Percentiles rank a stretch among this genome's conserved stretches.
Conservation (phyloP, 2,888 invertebrate genomes). For the Dicranocentrus wangi region DNA sequence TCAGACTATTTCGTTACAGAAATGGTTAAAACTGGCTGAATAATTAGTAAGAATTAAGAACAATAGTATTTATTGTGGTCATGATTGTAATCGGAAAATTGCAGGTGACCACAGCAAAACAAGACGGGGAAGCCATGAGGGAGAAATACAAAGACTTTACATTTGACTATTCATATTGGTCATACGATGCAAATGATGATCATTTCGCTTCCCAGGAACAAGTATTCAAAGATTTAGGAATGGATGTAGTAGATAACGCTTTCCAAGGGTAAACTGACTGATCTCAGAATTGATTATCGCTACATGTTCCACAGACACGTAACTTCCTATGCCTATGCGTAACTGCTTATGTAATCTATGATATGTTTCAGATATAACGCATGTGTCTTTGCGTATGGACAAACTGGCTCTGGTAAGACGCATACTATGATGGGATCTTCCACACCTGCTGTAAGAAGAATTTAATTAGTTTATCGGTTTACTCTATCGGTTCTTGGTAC, state of each 20-base stretch:
- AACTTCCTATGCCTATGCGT: no score
- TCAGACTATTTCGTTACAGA: no score
- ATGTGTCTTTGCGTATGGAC: constrained; percentile 87
- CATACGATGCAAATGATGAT: constrained; percentile 81
- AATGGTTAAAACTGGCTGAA: no score
- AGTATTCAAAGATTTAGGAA: constrained; percentile 85
- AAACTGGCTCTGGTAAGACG: constrained; percentile 93
- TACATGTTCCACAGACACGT: no score
- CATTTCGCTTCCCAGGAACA: constrained; percentile 88
- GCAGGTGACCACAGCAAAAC: constrained; percentile 66
- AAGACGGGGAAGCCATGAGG: constrained; percentile 74
- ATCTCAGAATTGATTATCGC: no score
- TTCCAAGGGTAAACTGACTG: constrained; percentile 78
- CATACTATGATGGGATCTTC: constrained; percentile 93
- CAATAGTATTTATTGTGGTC: no score
- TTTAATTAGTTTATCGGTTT: no score
- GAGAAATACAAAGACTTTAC: constrained; percentile 89
- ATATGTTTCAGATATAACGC: constrained; percentile 47
- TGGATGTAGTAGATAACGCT: constrained; percentile 86
- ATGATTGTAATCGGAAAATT: no score
- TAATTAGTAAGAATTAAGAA: no score
- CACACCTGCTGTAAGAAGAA: constrained; percentile 77
- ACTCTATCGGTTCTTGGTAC: no score
- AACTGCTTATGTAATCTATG: no score
- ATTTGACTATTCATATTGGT: constrained; percentile 93